These are phyloP conservation scores for Mayetiola destructor DNA, from an alignment of 2,888 invertebrate genomes.

Conservation along the genomic window DNA sequence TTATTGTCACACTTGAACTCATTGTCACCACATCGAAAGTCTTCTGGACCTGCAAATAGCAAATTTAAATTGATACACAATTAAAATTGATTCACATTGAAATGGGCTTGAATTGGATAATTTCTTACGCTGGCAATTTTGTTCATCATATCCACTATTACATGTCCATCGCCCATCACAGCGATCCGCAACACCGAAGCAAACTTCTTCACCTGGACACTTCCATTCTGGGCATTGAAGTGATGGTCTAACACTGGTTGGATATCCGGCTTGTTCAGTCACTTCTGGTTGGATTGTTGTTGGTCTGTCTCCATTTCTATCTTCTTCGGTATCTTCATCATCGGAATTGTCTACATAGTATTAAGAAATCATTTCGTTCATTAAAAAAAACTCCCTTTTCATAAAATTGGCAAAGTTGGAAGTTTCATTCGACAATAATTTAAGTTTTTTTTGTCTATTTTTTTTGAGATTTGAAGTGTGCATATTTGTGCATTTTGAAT, in stretches of 20 bases:
- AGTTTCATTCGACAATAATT: no score
- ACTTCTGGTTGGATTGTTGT: conserved; percentile 8
- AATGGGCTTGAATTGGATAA: no score
- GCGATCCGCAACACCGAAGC: conserved; percentile 54
- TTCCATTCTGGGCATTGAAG: conserved; percentile 7
- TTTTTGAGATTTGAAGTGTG: no score
- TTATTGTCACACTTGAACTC: conserved; percentile 56
- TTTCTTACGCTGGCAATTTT: conserved; percentile 1
- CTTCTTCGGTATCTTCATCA: conserved; percentile 33
- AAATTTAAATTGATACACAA: not conserved
- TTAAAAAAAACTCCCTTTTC: no score
- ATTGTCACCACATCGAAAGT: conserved; percentile 38
- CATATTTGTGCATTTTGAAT: no score
- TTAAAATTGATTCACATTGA: no score
- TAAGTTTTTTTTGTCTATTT: no score
- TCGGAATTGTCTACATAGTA: conserved; percentile 23
- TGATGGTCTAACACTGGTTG: not conserved
- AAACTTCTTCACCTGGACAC: conserved; percentile 34
- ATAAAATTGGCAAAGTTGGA: no score
- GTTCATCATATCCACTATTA: conserved; percentile 51
- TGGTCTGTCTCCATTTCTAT: not conserved
- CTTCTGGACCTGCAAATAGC: not conserved
- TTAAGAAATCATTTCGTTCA: no score
- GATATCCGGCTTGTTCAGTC: not conserved
- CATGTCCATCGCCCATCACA: conserved; percentile 68